Evolutionary conservation across 2,113 vertebrate species (phyloP).

Genomic region (Alces alces): DNA sequence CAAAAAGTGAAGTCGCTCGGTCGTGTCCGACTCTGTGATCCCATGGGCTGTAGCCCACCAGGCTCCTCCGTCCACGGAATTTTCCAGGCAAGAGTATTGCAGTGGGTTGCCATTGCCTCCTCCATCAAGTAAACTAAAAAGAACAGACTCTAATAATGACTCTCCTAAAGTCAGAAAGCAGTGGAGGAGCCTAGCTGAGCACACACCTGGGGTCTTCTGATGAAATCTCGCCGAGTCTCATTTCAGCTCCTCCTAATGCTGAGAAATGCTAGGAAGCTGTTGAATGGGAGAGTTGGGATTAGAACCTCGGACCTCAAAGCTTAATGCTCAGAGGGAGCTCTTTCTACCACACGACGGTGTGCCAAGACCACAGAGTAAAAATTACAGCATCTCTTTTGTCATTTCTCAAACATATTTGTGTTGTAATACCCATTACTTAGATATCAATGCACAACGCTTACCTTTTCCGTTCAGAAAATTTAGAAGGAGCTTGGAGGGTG

Average conservation of each 20-base stretch:
- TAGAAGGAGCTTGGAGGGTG: conserved; percentile 26
- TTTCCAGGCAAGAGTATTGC: too few species aligned
- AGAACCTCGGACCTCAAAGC: background rate
- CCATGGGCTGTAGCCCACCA: too few species aligned
- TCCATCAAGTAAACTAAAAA: background rate
- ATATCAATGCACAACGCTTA: conserved; percentile 32
- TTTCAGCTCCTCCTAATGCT: background rate
- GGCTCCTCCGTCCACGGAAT: too few species aligned
- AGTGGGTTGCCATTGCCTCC: too few species aligned
- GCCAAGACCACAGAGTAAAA: background rate
- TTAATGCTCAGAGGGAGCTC: background rate
- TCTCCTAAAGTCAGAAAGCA: background rate
- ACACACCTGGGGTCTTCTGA: background rate
- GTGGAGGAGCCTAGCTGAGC: background rate
- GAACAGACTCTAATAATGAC: background rate
- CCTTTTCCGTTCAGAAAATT: conserved; percentile 20
- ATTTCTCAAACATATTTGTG: background rate
- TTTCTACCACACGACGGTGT: background rate
- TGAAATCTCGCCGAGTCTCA: background rate
- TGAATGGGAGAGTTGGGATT: background rate
- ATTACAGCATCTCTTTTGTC: background rate
- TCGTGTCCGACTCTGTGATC: too few species aligned
- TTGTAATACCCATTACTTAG: background rate
- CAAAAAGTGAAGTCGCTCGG: too few species aligned
- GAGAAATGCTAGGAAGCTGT: background rate